phyloP scores from a whole-genome alignment of 2,888 invertebrate species.

The Proisotoma minuta region DNA sequence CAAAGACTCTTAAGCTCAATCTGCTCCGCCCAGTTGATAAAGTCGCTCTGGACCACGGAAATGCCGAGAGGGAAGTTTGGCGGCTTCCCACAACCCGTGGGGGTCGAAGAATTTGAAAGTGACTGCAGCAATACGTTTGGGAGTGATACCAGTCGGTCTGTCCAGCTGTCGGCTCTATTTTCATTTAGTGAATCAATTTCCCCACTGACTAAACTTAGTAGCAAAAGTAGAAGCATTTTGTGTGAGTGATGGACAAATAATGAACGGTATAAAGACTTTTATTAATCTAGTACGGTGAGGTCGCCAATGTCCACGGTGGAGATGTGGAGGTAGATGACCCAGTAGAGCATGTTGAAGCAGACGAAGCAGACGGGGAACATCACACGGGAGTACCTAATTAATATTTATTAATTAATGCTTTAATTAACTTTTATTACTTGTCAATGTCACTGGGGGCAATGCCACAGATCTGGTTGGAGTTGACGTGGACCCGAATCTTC shows the following conservation, averaged over 20 bases:
- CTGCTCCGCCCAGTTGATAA: background rate
- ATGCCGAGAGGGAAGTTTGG: background rate
- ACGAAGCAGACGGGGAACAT: no score
- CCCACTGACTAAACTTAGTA: no score
- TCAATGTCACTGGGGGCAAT: conserved; percentile 97
- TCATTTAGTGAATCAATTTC: background rate
- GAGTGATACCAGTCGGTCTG: background rate
- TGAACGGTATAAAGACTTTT: no score
- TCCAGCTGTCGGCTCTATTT: background rate
- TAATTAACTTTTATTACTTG: no score
- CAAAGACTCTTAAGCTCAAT: background rate
- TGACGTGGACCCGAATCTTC: conserved; percentile 42
- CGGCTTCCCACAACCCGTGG: background rate
- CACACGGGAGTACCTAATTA: no score
- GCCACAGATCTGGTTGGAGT: conserved; percentile 53
- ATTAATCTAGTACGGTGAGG: no score
- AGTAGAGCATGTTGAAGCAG: background rate
- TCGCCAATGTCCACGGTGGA: background rate
- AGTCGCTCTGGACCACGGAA: background rate
- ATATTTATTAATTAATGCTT: no score
- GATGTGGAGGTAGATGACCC: background rate
- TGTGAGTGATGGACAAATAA: no score
- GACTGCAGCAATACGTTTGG: background rate
- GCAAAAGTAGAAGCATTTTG: no score
- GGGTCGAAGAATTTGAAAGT: no score